Evolutionary conservation across 2,797 vertebrate species (phyloP).

Genomic region (Serranus cabrilla): DNA sequence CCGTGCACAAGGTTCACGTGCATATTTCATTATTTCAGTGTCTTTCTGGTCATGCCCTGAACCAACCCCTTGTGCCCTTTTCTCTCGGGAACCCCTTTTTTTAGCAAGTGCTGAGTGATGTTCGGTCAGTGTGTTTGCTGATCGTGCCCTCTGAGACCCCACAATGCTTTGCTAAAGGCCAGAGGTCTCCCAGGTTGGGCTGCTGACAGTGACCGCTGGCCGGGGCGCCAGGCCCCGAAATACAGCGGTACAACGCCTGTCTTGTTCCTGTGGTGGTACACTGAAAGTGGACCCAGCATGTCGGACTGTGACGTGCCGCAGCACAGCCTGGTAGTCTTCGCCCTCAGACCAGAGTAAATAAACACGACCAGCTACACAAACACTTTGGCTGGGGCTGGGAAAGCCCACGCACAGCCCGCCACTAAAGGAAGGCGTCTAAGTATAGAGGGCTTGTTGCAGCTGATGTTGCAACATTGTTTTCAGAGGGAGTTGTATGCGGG

Average conservation of each 20-base stretch:
- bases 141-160: slow-evolving; percentile 53
- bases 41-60: slow-evolving; percentile 64
- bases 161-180: slow-evolving; percentile 64
- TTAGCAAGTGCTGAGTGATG: slow-evolving; percentile 68
- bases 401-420: slow-evolving; percentile 63
- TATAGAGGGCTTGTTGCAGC: slow-evolving; percentile 65
- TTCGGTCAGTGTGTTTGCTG: slow-evolving; percentile 78
- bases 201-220: slow-evolving; percentile 71
- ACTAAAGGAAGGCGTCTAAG: slow-evolving; percentile 64
- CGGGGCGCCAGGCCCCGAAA: slow-evolving; percentile 66
- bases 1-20: slow-evolving; percentile 51
- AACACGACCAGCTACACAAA: slow-evolving; percentile 84
- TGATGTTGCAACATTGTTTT: slow-evolving; percentile 73
- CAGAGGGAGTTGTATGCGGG: slow-evolving; percentile 51
- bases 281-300: slow-evolving; percentile 70
- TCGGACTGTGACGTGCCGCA: slow-evolving; percentile 58
- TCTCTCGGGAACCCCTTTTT: slow-evolving; percentile 66
- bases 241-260: slow-evolving; percentile 71
- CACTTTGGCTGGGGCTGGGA: slow-evolving; percentile 63
- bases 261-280: slow-evolving; percentile 65
- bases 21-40: slow-evolving; percentile 64
- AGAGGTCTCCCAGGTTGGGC: slow-evolving; percentile 71
- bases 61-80: slow-evolving; percentile 65
- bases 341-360: slow-evolving; percentile 78
- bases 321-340: slow-evolving; percentile 74